These are phyloP conservation scores for Cyanoderma ruficeps DNA, from an alignment of 2,113 vertebrate species.

Conservation along the genomic window DNA sequence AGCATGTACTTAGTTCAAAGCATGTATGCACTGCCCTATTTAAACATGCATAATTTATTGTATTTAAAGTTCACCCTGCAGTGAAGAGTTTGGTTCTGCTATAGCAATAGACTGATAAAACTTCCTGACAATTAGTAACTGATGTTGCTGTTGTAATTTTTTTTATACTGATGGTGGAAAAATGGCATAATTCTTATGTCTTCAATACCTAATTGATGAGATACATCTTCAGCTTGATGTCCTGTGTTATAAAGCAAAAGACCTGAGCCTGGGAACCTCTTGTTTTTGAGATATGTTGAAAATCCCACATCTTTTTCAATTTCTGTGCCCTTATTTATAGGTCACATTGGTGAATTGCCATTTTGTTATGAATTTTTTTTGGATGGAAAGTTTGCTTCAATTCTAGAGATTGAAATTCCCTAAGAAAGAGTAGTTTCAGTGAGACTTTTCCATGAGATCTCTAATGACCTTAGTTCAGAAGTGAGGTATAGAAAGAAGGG, in stretches of 20 bases:
- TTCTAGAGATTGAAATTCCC: neutral
- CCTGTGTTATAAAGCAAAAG: neutral
- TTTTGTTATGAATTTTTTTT: neutral
- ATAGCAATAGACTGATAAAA: neutral
- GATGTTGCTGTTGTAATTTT: neutral
- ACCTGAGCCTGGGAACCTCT: neutral
- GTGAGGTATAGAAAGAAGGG: neutral
- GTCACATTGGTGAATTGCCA: neutral
- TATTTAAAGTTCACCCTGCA: neutral
- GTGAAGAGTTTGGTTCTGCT: neutral
- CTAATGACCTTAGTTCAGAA: neutral
- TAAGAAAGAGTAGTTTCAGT: neutral
- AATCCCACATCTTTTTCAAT: neutral
- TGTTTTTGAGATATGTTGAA: neutral
- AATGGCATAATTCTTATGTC: neutral
- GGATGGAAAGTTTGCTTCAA: neutral
- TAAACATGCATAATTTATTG: neutral
- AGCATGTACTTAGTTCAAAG: conserved; percentile 27
- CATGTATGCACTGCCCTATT: conserved; percentile 12
- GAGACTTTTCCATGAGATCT: neutral
- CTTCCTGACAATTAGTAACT: neutral
- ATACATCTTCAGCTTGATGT: neutral
- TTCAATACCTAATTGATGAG: neutral
- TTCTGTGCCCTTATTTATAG: neutral
- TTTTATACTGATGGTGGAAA: neutral